Conservation (phyloP, 2,113 vertebrate genomes). For the Vicugna pacos region DNA sequence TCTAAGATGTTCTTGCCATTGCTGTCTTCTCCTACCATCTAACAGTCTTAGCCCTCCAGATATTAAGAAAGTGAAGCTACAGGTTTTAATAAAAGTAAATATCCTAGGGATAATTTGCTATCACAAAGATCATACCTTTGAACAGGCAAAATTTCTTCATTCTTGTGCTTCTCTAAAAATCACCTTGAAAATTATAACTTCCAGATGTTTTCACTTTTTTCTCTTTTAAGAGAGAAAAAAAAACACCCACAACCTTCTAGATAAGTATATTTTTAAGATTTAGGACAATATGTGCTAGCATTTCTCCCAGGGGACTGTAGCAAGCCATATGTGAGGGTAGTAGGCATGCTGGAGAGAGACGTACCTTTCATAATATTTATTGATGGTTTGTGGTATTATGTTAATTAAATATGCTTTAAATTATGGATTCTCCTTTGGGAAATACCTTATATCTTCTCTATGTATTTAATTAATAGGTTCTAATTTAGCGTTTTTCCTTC, state of each 20-base stretch:
- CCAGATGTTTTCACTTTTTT: not conserved
- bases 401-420: not conserved
- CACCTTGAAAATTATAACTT: slow-evolving; percentile 11
- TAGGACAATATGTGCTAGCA: not conserved
- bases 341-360: not conserved
- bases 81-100: slow-evolving; percentile 61
- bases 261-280: not conserved
- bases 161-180: not conserved
- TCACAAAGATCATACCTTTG: not conserved
- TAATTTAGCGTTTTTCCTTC: not conserved
- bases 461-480: not conserved
- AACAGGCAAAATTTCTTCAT: slow-evolving; percentile 21
- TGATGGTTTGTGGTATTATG: not conserved
- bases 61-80: slow-evolving; percentile 47
- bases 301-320: not conserved
- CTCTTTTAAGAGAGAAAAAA: not conserved
- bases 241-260: not conserved
- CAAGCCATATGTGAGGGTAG: not conserved
- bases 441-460: not conserved
- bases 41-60: slow-evolving; percentile 10
- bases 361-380: slow-evolving; percentile 7
- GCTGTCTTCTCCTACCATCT: slow-evolving; percentile 3
- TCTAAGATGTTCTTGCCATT: not conserved
- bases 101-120: slow-evolving; percentile 30
- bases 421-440: not conserved